phyloP scores from a whole-genome alignment of 2,797 vertebrate species.

The Pseudocheirus occidentalis region DNA sequence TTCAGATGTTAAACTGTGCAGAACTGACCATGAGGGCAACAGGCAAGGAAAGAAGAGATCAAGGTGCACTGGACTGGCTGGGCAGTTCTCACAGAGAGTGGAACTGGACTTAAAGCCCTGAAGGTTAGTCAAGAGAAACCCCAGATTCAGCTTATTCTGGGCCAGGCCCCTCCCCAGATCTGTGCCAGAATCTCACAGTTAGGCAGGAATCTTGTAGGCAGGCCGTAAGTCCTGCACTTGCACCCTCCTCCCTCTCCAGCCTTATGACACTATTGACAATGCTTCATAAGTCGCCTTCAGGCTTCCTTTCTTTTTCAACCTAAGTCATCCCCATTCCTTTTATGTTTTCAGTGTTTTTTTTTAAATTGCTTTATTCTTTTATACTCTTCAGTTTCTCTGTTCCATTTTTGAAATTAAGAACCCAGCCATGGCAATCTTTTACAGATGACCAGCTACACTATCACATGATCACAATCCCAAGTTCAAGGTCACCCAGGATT shows the following conservation, averaged over 20 bases:
- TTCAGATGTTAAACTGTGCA: neutral
- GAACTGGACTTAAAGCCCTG: constrained; percentile 19
- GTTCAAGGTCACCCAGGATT: neutral
- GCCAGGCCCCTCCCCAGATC: constrained; percentile 23
- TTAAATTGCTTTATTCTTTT: constrained; percentile 12
- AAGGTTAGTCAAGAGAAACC: constrained; percentile 16
- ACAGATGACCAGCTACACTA: too few species aligned
- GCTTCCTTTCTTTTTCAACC: neutral
- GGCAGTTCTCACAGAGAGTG: neutral
- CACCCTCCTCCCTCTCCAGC: neutral
- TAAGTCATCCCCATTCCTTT: neutral
- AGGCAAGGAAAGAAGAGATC: neutral
- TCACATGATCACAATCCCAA: neutral
- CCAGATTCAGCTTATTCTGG: constrained; percentile 43
- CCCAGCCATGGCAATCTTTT: neutral
- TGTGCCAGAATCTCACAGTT: neutral
- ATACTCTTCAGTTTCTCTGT: constrained; percentile 29
- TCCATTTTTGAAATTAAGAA: neutral
- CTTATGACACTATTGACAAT: constrained; percentile 23
- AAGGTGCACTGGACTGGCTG: neutral
- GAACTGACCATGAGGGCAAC: neutral
- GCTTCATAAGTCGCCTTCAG: neutral
- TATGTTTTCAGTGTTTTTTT: constrained; percentile 10
- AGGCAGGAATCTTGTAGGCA: constrained; percentile 52
- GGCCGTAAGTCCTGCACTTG: constrained; percentile 47